Evolutionary conservation across 1,140 invertebrate genomes (phyloP).

Genomic region (Heliconius hewitsoni): DNA sequence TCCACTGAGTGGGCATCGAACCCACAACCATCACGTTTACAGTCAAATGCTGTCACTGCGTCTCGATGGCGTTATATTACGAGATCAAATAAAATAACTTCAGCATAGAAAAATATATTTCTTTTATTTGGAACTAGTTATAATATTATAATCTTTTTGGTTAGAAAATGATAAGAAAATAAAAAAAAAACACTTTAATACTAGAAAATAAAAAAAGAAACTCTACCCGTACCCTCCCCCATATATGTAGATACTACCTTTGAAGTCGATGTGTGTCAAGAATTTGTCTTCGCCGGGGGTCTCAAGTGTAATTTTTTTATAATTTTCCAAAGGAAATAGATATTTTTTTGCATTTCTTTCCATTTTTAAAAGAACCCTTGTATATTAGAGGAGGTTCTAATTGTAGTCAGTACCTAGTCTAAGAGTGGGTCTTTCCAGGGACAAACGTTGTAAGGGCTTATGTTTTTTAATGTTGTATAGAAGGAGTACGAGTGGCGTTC

Average conservation of each 20-base stretch:
- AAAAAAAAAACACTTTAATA: not conserved
- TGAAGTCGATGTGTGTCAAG: constrained; percentile 9
- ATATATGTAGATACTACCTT: not conserved
- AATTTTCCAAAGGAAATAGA: not conserved
- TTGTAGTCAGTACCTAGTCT: constrained; percentile 1
- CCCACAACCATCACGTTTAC: no score
- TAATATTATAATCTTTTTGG: not conserved
- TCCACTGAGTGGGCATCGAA: no score
- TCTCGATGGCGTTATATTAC: no score
- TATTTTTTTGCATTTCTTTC: constrained; percentile 9
- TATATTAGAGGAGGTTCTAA: constrained; percentile 1
- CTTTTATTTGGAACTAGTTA: no score
- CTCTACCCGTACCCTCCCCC: not conserved
- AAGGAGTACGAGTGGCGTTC: not conserved
- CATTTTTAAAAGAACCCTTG: not conserved
- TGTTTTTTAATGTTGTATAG: constrained; percentile 1
- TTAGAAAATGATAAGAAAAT: not conserved
- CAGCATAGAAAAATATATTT: no score
- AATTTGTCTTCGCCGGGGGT: not conserved
- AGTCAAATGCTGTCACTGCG: no score
- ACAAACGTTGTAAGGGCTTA: not conserved
- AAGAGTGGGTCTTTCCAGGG: not conserved
- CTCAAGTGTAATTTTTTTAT: constrained; percentile 1
- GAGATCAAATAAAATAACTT: no score
- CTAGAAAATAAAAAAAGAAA: not conserved